Conservation (phyloP, 2,888 invertebrate species). For the Subacronicta megacephala region DNA sequence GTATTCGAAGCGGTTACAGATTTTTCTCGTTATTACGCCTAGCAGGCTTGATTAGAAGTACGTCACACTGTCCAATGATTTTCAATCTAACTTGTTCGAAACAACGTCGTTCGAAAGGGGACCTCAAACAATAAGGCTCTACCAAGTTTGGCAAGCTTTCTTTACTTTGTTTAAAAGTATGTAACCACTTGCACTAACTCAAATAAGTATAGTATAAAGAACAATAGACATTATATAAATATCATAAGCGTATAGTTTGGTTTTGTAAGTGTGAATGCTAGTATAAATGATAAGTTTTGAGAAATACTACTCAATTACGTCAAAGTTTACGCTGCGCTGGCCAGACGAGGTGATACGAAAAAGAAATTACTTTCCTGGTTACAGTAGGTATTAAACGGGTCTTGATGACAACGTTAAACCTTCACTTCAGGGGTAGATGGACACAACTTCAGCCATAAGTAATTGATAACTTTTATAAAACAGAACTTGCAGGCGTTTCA, state of each 20-base stretch:
- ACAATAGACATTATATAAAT: slow-evolving; percentile 7
- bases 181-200: slow-evolving; percentile 12
- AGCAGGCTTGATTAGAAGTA: too few relatives aligned
- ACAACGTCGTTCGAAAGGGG: background rate
- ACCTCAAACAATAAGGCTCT: slow-evolving; percentile 22
- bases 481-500: slow-evolving; percentile 10
- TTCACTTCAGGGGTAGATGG: slow-evolving; percentile 16
- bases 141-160: slow-evolving; percentile 27
- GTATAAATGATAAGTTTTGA: background rate
- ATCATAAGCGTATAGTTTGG: background rate
- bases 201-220: slow-evolving; percentile 11
- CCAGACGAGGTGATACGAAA: slow-evolving; percentile 32
- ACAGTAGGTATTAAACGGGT: slow-evolving; percentile 28
- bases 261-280: background rate
- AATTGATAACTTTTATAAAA: slow-evolving; percentile 24
- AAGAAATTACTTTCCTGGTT: slow-evolving; percentile 39
- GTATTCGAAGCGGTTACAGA: too few relatives aligned
- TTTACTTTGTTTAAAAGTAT: slow-evolving; percentile 14
- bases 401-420: slow-evolving; percentile 31
- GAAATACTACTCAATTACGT: slow-evolving; percentile 17
- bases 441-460: background rate
- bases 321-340: slow-evolving; percentile 39
- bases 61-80: background rate
- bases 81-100: slow-evolving; percentile 1
- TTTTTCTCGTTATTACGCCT: too few relatives aligned